Evolutionary conservation across 2,113 vertebrate species (phyloP).

Genomic region (Ictidomys tridecemlineatus): DNA sequence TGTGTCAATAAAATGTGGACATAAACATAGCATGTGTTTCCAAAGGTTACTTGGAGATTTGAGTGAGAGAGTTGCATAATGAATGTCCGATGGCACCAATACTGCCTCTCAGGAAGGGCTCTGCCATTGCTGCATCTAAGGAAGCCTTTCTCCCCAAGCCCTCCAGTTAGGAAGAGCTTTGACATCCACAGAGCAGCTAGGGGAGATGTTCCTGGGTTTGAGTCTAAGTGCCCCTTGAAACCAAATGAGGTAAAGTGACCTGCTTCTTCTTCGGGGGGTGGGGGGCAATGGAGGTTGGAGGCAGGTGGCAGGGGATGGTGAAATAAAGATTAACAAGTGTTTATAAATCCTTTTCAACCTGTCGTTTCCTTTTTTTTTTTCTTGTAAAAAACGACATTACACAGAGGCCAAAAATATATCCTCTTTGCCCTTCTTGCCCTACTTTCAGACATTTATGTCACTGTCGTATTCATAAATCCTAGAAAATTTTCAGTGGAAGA

Average conservation of each 20-base stretch:
- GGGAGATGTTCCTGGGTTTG: background rate
- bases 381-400: background rate
- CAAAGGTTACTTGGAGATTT: background rate
- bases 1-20: background rate
- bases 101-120: background rate
- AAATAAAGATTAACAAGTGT: background rate
- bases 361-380: background rate
- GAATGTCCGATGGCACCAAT: background rate
- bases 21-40: background rate
- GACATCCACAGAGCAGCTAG: background rate
- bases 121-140: background rate
- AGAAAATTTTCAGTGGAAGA: slow-evolving; percentile 12
- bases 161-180: background rate
- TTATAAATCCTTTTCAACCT: background rate
- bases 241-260: background rate
- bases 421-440: background rate
- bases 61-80: background rate
- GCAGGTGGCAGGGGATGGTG: too few relatives aligned
- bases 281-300: background rate
- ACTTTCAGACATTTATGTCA: background rate
- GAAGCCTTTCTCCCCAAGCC: background rate
- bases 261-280: background rate
- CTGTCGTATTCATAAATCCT: background rate
- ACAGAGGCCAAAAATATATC: background rate
- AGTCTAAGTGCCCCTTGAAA: background rate